Evolutionary conservation across 30 jellyfish, hydroid and myxozoan species (phyloP).

Genomic region (Calvadosia cruxmelitensis): DNA sequence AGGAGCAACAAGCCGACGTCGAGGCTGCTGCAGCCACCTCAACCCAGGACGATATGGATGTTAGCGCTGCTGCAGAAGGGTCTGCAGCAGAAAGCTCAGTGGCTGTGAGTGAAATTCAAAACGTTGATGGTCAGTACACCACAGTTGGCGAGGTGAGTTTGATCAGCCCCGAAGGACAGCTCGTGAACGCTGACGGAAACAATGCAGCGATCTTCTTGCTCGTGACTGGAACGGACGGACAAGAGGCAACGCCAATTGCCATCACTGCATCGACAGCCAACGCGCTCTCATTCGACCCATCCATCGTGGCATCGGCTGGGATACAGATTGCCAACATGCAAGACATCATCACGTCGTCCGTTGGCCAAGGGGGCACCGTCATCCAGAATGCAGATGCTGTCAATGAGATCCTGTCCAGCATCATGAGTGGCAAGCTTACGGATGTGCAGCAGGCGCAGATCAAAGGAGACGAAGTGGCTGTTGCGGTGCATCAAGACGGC

Average conservation of each 20-base stretch:
- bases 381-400: constrained; percentile 25
- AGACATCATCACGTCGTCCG: not conserved
- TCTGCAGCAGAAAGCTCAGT: not conserved
- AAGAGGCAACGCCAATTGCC: constrained; percentile 29
- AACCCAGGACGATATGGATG: not conserved
- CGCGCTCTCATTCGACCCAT: constrained; percentile 48
- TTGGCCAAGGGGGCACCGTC: not conserved
- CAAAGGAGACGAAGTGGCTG: constrained; percentile 6
- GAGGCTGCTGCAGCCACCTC: not conserved
- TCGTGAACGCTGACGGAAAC: not conserved
- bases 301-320: constrained; percentile 36
- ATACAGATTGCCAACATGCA: not conserved
- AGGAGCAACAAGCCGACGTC: not conserved
- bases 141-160: constrained; percentile 6
- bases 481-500: constrained; percentile 16
- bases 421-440: not conserved
- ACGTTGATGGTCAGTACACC: not conserved
- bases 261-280: constrained; percentile 45
- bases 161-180: constrained; percentile 1
- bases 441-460: not conserved
- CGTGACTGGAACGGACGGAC: constrained; percentile 36
- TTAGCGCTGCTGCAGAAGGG: not conserved
- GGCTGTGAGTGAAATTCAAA: not conserved
- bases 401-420: constrained; percentile 39
- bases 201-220: constrained; percentile 39